Evolutionary conservation across 2,797 vertebrate genomes (phyloP).

Genomic region (Pelodytes ibericus): DNA sequence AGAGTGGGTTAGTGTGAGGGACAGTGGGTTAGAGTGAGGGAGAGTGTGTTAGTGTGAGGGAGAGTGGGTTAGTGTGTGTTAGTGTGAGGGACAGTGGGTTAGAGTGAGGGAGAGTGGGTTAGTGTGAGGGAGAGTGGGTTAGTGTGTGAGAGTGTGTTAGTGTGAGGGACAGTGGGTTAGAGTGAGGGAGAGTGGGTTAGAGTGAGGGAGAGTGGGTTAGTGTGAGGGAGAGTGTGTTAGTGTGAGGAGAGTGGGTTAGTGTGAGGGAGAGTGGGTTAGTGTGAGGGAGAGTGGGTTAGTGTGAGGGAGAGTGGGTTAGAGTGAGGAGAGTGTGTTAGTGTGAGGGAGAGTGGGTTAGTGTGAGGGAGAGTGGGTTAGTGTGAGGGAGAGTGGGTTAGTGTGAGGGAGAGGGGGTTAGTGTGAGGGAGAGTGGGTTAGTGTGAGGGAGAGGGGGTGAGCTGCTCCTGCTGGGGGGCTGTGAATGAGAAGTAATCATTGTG

Average conservation of each 20-base stretch:
- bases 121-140: neutral
- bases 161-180: neutral
- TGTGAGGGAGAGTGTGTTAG: fast-evolving
- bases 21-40: neutral
- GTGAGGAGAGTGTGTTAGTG: neutral
- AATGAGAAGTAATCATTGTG: too few species aligned
- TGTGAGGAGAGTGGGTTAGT: neutral
- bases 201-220: too few species aligned
- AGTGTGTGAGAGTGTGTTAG: neutral
- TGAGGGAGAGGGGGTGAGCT: neutral
- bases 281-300: neutral
- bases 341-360: neutral
- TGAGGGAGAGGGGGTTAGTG: neutral
- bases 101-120: neutral
- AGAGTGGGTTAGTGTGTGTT: too few species aligned
- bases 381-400: neutral
- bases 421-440: neutral
- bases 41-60: conserved; percentile 29
- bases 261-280: neutral
- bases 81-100: neutral
- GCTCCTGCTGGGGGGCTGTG: too few species aligned
- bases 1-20: too few species aligned
- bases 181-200: neutral
- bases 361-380: neutral
- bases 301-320: neutral